Conservation (phyloP, 2,797 vertebrate species). For the Neosilurus mollespiculum region DNA sequence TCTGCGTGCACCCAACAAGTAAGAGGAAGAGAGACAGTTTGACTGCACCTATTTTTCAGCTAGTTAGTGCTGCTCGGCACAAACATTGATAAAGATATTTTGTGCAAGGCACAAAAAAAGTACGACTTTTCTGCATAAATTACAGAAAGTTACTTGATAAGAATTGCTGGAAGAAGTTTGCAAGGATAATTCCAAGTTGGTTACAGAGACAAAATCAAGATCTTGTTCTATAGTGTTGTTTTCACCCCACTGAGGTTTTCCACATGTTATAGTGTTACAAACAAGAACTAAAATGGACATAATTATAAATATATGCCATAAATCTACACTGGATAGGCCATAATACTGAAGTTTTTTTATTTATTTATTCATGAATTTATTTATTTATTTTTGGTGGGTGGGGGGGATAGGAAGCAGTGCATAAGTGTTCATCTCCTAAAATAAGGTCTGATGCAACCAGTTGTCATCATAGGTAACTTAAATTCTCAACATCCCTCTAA, state of each 20-base stretch:
- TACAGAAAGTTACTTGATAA: slow-evolving; percentile 21
- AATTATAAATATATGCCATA: not conserved
- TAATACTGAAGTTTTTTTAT: not conserved
- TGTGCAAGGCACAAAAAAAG: slow-evolving; percentile 28
- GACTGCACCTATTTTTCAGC: slow-evolving; percentile 58
- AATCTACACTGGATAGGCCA: not conserved
- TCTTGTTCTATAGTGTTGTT: not conserved
- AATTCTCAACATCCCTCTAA: not conserved
- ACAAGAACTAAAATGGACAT: not conserved
- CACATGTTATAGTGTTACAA: not conserved
- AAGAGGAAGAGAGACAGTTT: slow-evolving; percentile 46
- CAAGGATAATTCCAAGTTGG: not conserved
- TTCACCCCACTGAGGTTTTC: not conserved
- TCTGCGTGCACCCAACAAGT: slow-evolving; percentile 50
- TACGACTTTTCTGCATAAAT: slow-evolving; percentile 24
- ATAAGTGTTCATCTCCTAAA: not conserved
- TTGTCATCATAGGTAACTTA: not conserved
- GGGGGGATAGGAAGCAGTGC: not conserved
- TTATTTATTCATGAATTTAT: no score
- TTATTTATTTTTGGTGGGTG: no score
- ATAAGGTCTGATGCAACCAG: not conserved
- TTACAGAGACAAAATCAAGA: not conserved
- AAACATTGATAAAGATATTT: slow-evolving; percentile 37
- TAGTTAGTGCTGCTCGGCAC: slow-evolving; percentile 54
- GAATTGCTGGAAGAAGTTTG: not conserved